Conservation (phyloP, 2,113 vertebrate genomes). For the Columba janthina region DNA sequence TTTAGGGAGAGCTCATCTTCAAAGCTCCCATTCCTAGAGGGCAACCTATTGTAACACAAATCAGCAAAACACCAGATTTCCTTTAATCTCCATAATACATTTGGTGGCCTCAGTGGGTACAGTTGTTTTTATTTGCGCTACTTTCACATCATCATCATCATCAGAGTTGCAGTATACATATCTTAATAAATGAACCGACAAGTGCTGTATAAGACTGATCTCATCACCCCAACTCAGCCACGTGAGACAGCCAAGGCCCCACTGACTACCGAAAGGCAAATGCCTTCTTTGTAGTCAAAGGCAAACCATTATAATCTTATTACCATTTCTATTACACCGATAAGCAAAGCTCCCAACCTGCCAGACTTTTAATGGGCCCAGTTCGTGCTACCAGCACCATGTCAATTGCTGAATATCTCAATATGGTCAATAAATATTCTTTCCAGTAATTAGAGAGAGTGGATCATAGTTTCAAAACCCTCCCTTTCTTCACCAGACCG, state of each 20-base stretch:
- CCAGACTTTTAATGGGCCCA: neutral
- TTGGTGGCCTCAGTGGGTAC: neutral
- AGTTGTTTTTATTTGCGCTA: neutral
- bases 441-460: neutral
- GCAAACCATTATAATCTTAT: neutral
- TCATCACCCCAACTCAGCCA: neutral
- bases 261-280: neutral
- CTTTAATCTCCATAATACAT: neutral
- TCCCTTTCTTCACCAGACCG: neutral
- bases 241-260: accelerated
- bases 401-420: neutral
- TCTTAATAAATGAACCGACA: neutral
- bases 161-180: neutral
- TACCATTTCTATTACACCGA: neutral
- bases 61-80: neutral
- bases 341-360: neutral
- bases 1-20: neutral
- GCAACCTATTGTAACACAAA: neutral
- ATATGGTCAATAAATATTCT: neutral
- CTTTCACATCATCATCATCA: neutral
- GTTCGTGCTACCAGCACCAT: neutral
- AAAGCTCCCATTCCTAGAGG: neutral
- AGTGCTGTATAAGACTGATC: neutral
- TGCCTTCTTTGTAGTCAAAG: neutral
- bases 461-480: neutral